Evolutionary conservation across 1,140 invertebrate genomes (phyloP).

Genomic region (Lucilia cuprina): DNA sequence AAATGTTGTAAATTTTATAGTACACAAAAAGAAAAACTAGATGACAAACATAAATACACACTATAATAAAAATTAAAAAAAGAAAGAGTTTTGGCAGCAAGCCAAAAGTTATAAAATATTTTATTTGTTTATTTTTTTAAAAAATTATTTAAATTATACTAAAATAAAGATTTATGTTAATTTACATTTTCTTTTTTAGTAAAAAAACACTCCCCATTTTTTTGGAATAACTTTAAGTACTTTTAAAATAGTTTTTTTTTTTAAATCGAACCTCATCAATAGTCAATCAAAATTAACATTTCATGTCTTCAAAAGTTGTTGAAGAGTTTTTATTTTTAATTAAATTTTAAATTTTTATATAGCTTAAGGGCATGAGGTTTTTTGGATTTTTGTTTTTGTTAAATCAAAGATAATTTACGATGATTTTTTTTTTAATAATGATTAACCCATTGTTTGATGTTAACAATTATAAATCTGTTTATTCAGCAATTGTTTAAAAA

Average conservation of each 20-base stretch:
- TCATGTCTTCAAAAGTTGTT: background rate
- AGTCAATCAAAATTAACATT: slow-evolving; percentile 1
- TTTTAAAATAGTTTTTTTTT: background rate
- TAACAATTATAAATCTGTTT: no score
- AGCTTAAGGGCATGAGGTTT: background rate
- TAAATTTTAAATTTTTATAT: background rate
- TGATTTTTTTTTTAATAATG: no score
- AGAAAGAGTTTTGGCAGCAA: background rate
- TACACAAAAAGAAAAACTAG: background rate
- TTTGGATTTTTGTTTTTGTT: no score
- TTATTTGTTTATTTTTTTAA: no score
- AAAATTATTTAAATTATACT: background rate
- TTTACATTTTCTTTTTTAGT: background rate
- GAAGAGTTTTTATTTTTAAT: background rate
- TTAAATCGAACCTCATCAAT: background rate
- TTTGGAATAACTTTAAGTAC: no score
- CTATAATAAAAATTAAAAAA: background rate
- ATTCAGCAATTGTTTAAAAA: no score
- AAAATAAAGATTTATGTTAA: background rate
- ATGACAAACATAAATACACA: background rate
- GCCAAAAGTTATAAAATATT: no score
- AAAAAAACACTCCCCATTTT: background rate
- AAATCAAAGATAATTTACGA: background rate
- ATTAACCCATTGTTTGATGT: no score
- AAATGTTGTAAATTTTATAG: no score